Conservation (phyloP, 2,888 invertebrate species). For the Cylloceria caligata region DNA sequence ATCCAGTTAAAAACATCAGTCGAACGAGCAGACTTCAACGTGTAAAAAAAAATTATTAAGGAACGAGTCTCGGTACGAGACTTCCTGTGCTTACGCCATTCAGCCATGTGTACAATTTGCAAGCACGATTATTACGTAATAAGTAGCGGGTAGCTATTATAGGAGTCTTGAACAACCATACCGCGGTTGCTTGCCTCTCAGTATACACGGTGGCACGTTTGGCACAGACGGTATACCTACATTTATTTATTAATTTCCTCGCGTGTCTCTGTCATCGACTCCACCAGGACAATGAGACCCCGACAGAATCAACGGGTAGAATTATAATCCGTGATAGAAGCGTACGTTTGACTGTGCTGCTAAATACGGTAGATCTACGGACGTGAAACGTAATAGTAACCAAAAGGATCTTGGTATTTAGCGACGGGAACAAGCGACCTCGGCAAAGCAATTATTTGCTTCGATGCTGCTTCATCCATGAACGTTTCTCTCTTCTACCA, state of each 20-base stretch:
- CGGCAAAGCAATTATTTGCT: conserved; percentile 30
- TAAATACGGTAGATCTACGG: conserved; percentile 15
- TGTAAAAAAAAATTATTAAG: background rate
- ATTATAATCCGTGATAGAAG: conserved; percentile 32
- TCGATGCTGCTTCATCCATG: conserved; percentile 14
- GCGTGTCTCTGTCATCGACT: conserved; percentile 45
- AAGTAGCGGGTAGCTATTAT: background rate
- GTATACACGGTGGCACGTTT: background rate
- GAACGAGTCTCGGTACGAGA: background rate
- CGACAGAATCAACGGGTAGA: conserved; percentile 40
- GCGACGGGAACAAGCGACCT: conserved; percentile 28
- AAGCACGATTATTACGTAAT: conserved; percentile 18
- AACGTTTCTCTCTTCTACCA: conserved; percentile 16
- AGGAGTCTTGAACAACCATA: background rate
- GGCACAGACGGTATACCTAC: background rate
- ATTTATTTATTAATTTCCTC: conserved; percentile 36
- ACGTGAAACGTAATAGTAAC: conserved; percentile 16
- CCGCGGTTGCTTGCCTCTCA: background rate
- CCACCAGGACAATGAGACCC: conserved; percentile 26
- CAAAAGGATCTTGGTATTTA: conserved; percentile 12
- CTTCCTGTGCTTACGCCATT: conserved; percentile 25
- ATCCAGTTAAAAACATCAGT: background rate
- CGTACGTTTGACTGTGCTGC: conserved; percentile 2
- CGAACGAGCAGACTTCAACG: background rate
- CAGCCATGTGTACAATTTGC: conserved; percentile 11